phyloP scores from a whole-genome alignment of 2,888 invertebrate genomes.

The Andrena praecox region DNA sequence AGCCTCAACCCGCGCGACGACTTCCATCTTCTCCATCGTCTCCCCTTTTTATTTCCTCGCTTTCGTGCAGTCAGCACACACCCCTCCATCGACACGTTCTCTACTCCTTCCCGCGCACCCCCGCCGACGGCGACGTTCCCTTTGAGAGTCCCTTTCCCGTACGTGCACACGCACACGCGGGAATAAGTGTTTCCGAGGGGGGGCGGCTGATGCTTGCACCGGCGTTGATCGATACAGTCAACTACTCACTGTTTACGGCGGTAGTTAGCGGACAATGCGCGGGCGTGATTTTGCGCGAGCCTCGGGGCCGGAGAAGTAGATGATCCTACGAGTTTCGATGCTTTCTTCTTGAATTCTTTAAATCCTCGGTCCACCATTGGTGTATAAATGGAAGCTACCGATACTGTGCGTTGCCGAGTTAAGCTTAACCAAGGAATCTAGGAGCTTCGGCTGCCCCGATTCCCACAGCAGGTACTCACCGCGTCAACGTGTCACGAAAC shows the following conservation, averaged over 20 bases:
- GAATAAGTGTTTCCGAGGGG: conserved; percentile 23
- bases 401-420: too few relatives aligned
- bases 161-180: conserved; percentile 22
- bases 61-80: conserved; percentile 21
- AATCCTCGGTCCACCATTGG: too few relatives aligned
- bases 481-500: too few relatives aligned
- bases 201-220: conserved; percentile 66
- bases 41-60: conserved; percentile 12
- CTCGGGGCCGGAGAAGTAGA: not conserved
- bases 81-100: not conserved
- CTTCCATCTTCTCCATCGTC: conserved; percentile 1
- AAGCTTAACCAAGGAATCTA: too few relatives aligned
- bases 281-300: conserved; percentile 16
- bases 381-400: too few relatives aligned
- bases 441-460: too few relatives aligned
- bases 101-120: conserved; percentile 1
- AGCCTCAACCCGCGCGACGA: conserved; percentile 3
- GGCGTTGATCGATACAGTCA: conserved; percentile 77
- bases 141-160: conserved; percentile 9
- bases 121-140: conserved; percentile 8
- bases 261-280: conserved; percentile 63
- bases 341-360: too few relatives aligned
- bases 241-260: conserved; percentile 70
- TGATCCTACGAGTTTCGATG: too few relatives aligned
- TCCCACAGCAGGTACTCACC: too few relatives aligned